Conservation (phyloP, 2,888 invertebrate genomes). For the Onchidella celtica region DNA sequence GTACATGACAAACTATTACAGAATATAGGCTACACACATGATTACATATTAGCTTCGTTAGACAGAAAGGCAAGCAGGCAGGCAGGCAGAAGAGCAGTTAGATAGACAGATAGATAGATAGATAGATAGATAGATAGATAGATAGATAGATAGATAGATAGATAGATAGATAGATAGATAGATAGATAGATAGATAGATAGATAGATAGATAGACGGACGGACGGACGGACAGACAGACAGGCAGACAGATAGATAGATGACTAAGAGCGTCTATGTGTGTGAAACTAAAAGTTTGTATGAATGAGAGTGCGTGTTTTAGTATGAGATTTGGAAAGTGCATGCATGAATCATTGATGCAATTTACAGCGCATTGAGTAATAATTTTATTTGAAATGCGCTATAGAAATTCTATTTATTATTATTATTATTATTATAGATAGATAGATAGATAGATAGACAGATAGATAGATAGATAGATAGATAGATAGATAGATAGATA, state of each 20-base stretch:
- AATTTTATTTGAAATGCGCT: too few species aligned
- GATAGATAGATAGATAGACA: not conserved
- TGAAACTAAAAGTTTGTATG: too few species aligned
- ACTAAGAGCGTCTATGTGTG: too few species aligned
- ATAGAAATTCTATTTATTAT: too few species aligned
- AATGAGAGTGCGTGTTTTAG: too few species aligned
- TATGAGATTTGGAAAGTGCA: too few species aligned
- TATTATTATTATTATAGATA: too few species aligned
- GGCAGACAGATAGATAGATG: not conserved
- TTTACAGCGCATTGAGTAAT: too few species aligned
- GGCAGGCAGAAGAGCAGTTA: not conserved
- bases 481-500: not conserved
- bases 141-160: not conserved
- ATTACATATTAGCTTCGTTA: too few species aligned
- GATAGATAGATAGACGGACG: not conserved
- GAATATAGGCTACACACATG: not conserved
- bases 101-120: not conserved
- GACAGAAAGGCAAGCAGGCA: slow-evolving; percentile 3
- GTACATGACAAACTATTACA: not conserved
- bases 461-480: not conserved
- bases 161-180: not conserved
- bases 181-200: slow-evolving; percentile 1
- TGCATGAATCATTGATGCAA: too few species aligned
- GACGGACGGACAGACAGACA: not conserved
- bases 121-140: not conserved